A percentile compares a stretch with the other conserved stretches of the same genome.
Conservation (phyloP, 2,113 vertebrate genomes). For the Seriola aureovittata region DNA sequence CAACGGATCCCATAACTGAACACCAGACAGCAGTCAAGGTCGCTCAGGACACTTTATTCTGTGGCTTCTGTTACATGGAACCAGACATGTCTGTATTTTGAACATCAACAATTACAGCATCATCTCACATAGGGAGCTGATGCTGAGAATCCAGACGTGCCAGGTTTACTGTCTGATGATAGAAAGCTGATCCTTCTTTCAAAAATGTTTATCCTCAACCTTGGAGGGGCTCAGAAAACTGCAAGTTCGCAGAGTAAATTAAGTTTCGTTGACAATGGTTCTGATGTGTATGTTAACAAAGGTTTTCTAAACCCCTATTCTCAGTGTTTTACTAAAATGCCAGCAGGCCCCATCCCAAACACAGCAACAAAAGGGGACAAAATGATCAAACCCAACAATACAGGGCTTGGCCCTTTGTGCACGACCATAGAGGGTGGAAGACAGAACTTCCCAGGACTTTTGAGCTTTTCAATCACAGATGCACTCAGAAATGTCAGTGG, state of each 20-base stretch:
- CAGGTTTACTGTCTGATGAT: background rate
- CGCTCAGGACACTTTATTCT: constrained; percentile 15
- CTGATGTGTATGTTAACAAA: background rate
- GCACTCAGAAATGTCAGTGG: constrained; percentile 17
- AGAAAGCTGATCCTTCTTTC: background rate
- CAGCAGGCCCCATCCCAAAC: background rate
- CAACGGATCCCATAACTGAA: background rate
- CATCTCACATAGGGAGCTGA: background rate
- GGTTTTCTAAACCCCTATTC: background rate
- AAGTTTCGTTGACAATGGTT: background rate
- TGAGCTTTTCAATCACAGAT: constrained; percentile 31
- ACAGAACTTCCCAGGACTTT: constrained; percentile 52
- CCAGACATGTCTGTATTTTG: background rate
- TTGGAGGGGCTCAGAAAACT: background rate
- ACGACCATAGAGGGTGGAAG: constrained; percentile 12
- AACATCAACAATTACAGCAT: background rate
- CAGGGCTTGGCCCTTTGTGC: constrained; percentile 47
- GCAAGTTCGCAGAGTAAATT: too few species aligned
- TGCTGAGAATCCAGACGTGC: background rate
- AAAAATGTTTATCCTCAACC: background rate
- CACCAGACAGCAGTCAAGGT: constrained; percentile 27
- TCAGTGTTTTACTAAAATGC: background rate
- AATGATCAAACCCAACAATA: constrained; percentile 53
- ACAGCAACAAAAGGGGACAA: constrained; percentile 37
- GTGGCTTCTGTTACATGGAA: background rate